A percentile compares a stretch with the other conserved stretches of the same genome.
Conservation (phyloP, 2,888 invertebrate species). For the Chymomyza amoena region DNA sequence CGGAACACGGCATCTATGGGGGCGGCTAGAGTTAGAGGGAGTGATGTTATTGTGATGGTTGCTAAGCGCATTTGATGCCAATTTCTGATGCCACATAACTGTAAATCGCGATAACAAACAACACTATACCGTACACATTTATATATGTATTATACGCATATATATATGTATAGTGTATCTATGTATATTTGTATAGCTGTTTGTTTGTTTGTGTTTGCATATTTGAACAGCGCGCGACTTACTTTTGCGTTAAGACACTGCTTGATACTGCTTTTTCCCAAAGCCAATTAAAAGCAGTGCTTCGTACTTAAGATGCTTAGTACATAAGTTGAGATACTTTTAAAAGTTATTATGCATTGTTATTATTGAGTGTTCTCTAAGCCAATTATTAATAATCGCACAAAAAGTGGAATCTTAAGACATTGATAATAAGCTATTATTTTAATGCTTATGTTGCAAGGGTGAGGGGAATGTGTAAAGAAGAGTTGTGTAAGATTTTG, state of each 20-base stretch:
- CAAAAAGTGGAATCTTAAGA: too few species aligned
- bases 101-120: slow-evolving; percentile 50
- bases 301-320: neutral
- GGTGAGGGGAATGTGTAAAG: too few species aligned
- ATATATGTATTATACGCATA: neutral
- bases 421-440: too few species aligned
- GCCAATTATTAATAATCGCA: too few species aligned
- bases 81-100: slow-evolving; percentile 65
- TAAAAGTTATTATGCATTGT: too few species aligned
- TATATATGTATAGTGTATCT: neutral
- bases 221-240: neutral
- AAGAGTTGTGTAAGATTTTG: too few species aligned
- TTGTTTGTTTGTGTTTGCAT: neutral
- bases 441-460: too few species aligned
- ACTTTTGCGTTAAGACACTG: neutral
- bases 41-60: slow-evolving; percentile 41
- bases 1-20: neutral
- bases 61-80: slow-evolving; percentile 66
- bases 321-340: neutral
- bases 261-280: neutral
- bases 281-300: neutral
- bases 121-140: neutral
- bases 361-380: too few species aligned
- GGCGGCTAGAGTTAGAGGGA: neutral
- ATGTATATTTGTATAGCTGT: too few species aligned